Evolutionary conservation across 2,888 invertebrate genomes (phyloP), one percentile per base, ranked within the genome.

Genomic region (Ophion slaviceki): DNA sequence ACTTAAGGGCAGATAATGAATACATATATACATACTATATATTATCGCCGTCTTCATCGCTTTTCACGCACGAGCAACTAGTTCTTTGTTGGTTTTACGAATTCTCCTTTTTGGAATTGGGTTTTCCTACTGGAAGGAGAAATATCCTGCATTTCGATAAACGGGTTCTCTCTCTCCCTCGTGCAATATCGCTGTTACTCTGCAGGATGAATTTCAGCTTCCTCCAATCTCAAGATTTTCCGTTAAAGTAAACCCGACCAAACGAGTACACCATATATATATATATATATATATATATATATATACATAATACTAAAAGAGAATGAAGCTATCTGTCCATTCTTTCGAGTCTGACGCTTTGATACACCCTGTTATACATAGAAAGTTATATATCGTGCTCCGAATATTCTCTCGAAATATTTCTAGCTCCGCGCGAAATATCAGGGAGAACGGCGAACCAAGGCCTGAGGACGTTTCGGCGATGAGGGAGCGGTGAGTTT

Each of bases 201-300:
- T 57, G 72, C 62, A 40, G 70, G 71, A 86, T 83, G 86, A 80
- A 83, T 86, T 86, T 82, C 45, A 32, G 76, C 67, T 83, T 59
- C n/a, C 74, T 67, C 74, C 45, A 80, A 83, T 80, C 75, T 71
- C 68, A 45, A 64, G 72, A 86, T 78, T 80, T 68, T 72, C 61
- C 71, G 79, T 79, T 82, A 71, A 85, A 79, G 71, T 82, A 76
- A 75, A 74, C 80, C 72, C 72, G 45, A 40, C 24, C 53, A 64
- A 45, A 64, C 64, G 57, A 59, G 32, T 57, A 17, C 36, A 20
- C n/a, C n/a, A 45, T 78, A 71, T 66, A 78, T n/a, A 64, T 62
- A 45, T 28, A 32, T 32, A 32, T 32, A 4, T 40, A 70, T 24
- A 24, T 24, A 24, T 24, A 24, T 24, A 24, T 24, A 24, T 24